These are phyloP conservation scores for Philopedon plagiatum DNA, from an alignment of 2,888 invertebrate genomes.

Conservation along the genomic window DNA sequence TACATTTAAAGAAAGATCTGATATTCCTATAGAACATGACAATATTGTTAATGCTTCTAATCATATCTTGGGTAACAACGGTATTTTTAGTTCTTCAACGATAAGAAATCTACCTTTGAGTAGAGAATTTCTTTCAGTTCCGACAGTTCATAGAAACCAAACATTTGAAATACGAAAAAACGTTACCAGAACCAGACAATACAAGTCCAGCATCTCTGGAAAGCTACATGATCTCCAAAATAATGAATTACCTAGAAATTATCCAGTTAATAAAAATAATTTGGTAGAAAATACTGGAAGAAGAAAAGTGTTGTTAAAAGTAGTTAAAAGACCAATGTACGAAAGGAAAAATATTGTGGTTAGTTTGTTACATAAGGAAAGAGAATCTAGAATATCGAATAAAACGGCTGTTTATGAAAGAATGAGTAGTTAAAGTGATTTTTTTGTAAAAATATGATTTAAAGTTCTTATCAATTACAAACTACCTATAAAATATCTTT, in stretches of 20 bases:
- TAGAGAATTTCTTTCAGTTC: not conserved
- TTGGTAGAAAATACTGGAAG: not conserved
- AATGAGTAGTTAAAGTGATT: not conserved
- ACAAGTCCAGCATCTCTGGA: too few relatives aligned
- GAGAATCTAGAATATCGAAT: not conserved
- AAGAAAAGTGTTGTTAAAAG: slow-evolving; percentile 25
- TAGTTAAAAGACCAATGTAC: slow-evolving; percentile 24
- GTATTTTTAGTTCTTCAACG: not conserved
- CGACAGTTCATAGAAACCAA: not conserved
- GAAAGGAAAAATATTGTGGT: slow-evolving; percentile 15
- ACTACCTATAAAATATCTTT: too few relatives aligned
- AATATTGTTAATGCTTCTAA: not conserved
- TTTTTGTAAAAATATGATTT: too few relatives aligned
- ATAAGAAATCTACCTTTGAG: not conserved
- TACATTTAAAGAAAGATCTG: slow-evolving; percentile 1
- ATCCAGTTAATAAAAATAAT: not conserved
- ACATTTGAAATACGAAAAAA: not conserved
- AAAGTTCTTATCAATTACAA: too few relatives aligned
- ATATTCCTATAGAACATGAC: slow-evolving; percentile 12
- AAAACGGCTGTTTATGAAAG: not conserved
- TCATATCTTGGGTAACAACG: not conserved
- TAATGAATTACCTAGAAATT: not conserved
- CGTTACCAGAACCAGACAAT: too few relatives aligned
- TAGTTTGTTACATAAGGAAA: not conserved
- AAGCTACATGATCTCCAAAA: not conserved